phyloP scores from a whole-genome alignment of 1,140 invertebrate species.

The Drosophila grimshawi region DNA sequence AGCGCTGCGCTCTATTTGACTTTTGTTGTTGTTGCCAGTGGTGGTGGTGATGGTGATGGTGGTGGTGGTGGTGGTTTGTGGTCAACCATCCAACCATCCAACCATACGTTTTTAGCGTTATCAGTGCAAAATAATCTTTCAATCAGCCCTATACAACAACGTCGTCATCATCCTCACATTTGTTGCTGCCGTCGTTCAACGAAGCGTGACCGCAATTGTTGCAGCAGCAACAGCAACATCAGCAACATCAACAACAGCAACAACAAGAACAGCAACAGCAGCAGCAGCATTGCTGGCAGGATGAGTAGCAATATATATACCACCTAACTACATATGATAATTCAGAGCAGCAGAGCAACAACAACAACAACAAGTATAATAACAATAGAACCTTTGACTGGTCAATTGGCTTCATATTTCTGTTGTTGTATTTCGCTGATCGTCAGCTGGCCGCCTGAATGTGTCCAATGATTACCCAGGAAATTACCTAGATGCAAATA shows the following conservation, averaged over 20 bases:
- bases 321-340: constrained; percentile 17
- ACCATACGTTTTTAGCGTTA: constrained; percentile 82
- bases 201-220: constrained; percentile 76
- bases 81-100: constrained; percentile 73
- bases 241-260: constrained; percentile 26
- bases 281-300: constrained; percentile 22
- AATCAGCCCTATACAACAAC: constrained; percentile 71
- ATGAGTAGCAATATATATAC: constrained; percentile 43
- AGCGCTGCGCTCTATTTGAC: constrained; percentile 72
- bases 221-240: constrained; percentile 37
- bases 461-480: not conserved
- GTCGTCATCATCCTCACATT: constrained; percentile 43
- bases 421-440: not conserved
- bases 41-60: constrained; percentile 19
- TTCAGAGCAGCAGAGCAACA: constrained; percentile 8
- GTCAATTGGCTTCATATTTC: constrained; percentile 34
- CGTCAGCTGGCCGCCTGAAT: not conserved
- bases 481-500: no score
- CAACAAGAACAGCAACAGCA: constrained; percentile 3
- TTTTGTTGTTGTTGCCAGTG: constrained; percentile 55
- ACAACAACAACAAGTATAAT: constrained; percentile 12
- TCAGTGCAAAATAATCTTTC: constrained; percentile 83
- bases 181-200: constrained; percentile 42
- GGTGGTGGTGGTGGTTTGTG: constrained; percentile 51
- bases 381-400: constrained; percentile 48